Evolutionary conservation across 2,797 vertebrate species (phyloP), one percentile per base, ranked within the genome.

Genomic region (Neomorphus geoffroyi): DNA sequence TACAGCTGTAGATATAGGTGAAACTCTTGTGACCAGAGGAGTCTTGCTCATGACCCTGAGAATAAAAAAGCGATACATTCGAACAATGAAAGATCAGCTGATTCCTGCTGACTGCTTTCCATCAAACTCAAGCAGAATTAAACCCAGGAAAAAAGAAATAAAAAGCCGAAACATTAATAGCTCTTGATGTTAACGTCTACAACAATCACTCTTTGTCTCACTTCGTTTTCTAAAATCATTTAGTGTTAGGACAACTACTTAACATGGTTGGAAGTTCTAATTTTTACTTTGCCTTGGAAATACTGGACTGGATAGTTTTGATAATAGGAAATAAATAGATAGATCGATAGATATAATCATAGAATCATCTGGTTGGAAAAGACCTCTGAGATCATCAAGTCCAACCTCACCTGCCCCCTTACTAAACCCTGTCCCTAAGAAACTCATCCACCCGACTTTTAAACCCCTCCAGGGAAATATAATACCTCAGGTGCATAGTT

Each of bases 1-100:
- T 12, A 0, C 18, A 62, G 3, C 4, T 64, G 18, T 18, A 3
- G 9, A 10, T 72, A 10, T 5, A 75, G 18, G 0, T 58, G 10
- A n/a, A 74, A 7, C 10, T 66, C 57, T 90, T 86, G 41, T 64
- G 27, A 46, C 7, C 11, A 35, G 19, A 58, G 54, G 6, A 64
- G 11, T 58, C 33, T 84, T 83, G 11, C 7, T 61, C 14, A 12
- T 81, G 41, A 43, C 5, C 6, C 24, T 69, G 28, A 39, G 13
- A 80, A 53, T 28, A 57, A 57, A 32, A 46, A 11, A 50, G 37
- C 28, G 60, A 26, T 54, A 7, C 32, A 43, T 66, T 70, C 78
- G 26, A 80, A 72, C 12, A 45, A 24, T 9, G 60, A 45, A 54
- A 45, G 11, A 45, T 57, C 53, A 54, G 18, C 30, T 78, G 41